Base-by-base conservation (phyloP, 2,888 invertebrate species). In the Heterodera filipjevi region DNA sequence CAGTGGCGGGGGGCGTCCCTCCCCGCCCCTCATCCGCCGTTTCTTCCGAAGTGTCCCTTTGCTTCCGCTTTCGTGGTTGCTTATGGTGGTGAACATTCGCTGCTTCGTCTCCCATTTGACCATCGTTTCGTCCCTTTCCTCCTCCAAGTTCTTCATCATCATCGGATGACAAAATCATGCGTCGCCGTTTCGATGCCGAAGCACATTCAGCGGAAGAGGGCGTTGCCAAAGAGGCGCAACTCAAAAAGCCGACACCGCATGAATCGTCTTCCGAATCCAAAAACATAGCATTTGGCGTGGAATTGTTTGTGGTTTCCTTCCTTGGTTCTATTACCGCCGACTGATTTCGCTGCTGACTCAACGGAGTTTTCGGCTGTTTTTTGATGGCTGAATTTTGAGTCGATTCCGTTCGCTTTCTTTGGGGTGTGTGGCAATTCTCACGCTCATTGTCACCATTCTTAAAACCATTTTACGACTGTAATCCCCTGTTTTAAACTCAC, bases 101-200 rank as follows among this genome's bases (percentile, higher is more conserved):
- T 6, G 59, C 27, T 27, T 3, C 35, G 19, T 35, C 33, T 33
- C 68, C 33, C 8, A 14, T 33, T 16, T 66, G 33, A 27, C 22
- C 27, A 49, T 8, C n/a, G 22, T 27, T n/a, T 5, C 12, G n/a
- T 10, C 44, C 32, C 1, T 75, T 27, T 49, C 19, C n/a, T n/a
- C n/a, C n/a, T n/a, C n/a, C n/a, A n/a, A n/a, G n/a, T 49, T 49
- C 46, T 32, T 82, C 85, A 44, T 85, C 85, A 16, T 84, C 84
- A 66, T 84, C 85, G 16, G 83, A 84, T 2, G 81, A 81, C n/a
- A 85, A 76, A 14, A 85, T 74, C 59, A 82, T 59, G 14, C 84
- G 81, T 16, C 77, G 70, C 16, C 84, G 78, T 44, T 84, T 84
- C 22, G 73, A 27, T 19, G 75, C 64, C n/a, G 66, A 46, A 49